Percentiles rank a stretch among this genome's conserved stretches.
phyloP scores from a whole-genome alignment of 2,113 vertebrate genomes.

The Sturnus vulgaris region DNA sequence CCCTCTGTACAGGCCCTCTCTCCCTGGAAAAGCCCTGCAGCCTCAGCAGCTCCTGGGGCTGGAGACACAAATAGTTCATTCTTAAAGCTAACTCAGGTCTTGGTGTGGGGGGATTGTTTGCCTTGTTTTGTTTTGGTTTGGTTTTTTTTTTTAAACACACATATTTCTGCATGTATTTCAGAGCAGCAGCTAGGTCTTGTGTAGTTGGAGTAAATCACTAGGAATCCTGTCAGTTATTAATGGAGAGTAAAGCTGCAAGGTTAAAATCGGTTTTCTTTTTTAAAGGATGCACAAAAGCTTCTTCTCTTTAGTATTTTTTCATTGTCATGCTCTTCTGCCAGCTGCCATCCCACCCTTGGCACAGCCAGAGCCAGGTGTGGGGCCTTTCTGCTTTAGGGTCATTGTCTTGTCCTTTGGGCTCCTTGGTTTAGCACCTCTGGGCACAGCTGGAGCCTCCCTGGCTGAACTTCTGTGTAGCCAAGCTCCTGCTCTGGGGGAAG shows the following conservation, averaged over 20 bases:
- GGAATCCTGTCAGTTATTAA: background rate
- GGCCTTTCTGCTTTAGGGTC: background rate
- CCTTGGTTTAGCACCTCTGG: accelerated
- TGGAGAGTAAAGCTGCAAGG: background rate
- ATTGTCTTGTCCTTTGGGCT: background rate
- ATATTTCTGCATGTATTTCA: background rate
- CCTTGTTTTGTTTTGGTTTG: background rate
- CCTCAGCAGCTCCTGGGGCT: background rate
- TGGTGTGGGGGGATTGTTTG: background rate
- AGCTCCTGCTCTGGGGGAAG: accelerated
- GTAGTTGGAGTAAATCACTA: background rate
- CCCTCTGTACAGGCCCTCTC: background rate
- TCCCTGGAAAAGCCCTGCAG: background rate
- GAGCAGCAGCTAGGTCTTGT: background rate
- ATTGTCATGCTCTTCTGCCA: background rate
- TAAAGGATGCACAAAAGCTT: background rate
- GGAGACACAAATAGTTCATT: background rate
- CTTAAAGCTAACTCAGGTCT: background rate
- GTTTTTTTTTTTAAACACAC: background rate
- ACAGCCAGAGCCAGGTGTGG: background rate
- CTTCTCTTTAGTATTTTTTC: background rate
- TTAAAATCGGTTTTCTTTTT: background rate
- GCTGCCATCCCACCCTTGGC: background rate
- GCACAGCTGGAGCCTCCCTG: background rate
- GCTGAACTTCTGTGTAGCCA: background rate